Percentiles rank a stretch among this genome's conserved stretches.
Evolutionary conservation across 2,888 invertebrate species (phyloP).

Genomic region (Dasysyrphus albostriatus): DNA sequence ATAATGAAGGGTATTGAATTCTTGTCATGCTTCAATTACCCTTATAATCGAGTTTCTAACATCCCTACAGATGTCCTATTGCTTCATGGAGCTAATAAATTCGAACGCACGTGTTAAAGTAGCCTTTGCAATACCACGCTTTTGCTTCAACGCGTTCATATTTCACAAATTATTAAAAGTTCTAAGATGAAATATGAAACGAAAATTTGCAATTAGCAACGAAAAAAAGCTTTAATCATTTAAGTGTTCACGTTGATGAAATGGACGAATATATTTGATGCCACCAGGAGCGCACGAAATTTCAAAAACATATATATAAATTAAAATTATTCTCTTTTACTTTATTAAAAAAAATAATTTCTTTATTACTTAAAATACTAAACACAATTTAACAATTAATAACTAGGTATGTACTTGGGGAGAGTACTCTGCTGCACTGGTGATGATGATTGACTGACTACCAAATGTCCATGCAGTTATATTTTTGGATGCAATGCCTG

Average conservation of each 20-base stretch:
- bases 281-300: neutral
- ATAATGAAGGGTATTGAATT: neutral
- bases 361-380: too few species aligned
- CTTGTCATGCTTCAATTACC: neutral
- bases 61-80: neutral
- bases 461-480: too few species aligned
- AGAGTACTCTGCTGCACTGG: too few species aligned
- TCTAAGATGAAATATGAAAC: neutral
- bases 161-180: neutral
- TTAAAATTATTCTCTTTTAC: too few species aligned
- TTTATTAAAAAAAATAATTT: too few species aligned
- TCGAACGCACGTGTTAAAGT: neutral
- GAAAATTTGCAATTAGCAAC: neutral
- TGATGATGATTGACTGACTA: too few species aligned
- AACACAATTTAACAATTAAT: too few species aligned
- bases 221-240: neutral
- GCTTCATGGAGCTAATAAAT: neutral
- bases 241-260: neutral
- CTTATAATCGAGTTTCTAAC: neutral
- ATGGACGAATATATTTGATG: neutral
- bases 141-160: neutral
- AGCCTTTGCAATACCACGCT: neutral
- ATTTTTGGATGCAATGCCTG: too few species aligned
- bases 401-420: too few species aligned
- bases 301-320: neutral